Evolutionary conservation across 2,797 vertebrate species (phyloP).

Genomic region (Menidia menidia): DNA sequence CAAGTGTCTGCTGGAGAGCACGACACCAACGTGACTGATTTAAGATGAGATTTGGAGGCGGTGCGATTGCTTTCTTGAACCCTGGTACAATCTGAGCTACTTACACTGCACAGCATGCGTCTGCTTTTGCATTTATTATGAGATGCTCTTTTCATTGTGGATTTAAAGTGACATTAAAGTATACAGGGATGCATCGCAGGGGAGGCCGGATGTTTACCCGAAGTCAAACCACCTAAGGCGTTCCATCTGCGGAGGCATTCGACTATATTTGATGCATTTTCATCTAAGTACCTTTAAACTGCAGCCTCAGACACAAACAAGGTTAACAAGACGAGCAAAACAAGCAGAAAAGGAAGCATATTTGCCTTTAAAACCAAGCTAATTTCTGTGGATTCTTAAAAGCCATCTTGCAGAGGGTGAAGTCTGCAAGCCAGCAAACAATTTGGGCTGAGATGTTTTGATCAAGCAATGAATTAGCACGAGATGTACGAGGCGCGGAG

Average conservation of each 20-base stretch:
- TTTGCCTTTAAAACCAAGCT: constrained; percentile 23
- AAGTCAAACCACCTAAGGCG: not conserved
- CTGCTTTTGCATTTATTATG: not conserved
- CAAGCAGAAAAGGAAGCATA: constrained; percentile 13
- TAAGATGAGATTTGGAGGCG: constrained; percentile 41
- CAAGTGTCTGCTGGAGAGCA: constrained; percentile 38
- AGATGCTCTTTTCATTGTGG: constrained; percentile 5
- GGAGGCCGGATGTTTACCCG: constrained; percentile 23
- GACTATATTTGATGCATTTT: constrained; percentile 13
- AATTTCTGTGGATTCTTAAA: constrained; percentile 41
- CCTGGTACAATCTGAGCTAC: not conserved
- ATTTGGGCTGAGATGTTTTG: constrained; percentile 52
- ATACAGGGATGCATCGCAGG: not conserved
- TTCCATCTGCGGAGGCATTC: constrained; percentile 1
- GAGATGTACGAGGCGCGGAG: constrained; percentile 42
- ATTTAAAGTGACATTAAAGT: not conserved
- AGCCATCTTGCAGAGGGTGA: constrained; percentile 21
- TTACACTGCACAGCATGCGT: not conserved
- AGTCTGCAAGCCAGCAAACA: constrained; percentile 39
- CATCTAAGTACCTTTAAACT: constrained; percentile 22
- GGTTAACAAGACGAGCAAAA: constrained; percentile 44
- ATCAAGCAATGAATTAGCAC: constrained; percentile 47
- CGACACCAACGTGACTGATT: constrained; percentile 11
- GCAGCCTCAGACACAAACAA: constrained; percentile 40
- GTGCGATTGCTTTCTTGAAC: not conserved